Conservation (phyloP, 2,888 invertebrate species). For the Tribolium freemani region DNA sequence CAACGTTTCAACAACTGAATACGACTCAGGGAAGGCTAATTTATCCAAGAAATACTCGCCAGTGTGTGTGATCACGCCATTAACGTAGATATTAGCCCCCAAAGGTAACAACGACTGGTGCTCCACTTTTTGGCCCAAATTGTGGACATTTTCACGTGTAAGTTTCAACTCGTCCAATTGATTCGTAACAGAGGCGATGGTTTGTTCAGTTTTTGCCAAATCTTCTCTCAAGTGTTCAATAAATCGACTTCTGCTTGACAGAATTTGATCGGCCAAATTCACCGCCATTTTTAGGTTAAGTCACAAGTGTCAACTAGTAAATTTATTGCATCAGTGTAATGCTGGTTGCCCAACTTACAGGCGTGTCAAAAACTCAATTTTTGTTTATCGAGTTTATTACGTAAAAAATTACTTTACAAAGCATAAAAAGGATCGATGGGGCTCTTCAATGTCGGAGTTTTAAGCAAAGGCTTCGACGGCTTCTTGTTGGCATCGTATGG, state of each 20-base stretch:
- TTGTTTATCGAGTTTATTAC: too few species aligned
- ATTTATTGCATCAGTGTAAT: not conserved
- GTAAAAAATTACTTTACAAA: slow-evolving; percentile 4
- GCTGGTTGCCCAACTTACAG: not conserved
- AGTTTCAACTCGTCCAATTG: slow-evolving; percentile 41
- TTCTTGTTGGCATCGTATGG: slow-evolving; percentile 81
- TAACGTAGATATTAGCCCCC: slow-evolving; percentile 60
- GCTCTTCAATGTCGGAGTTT: slow-evolving; percentile 73
- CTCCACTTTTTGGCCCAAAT: slow-evolving; percentile 54
- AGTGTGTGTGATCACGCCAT: slow-evolving; percentile 59
- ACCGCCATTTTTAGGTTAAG: slow-evolving; percentile 36
- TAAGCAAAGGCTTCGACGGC: slow-evolving; percentile 81
- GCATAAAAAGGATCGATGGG: slow-evolving; percentile 85
- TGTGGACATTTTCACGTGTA: slow-evolving; percentile 44
- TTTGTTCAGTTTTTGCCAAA: slow-evolving; percentile 48
- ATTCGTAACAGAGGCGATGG: slow-evolving; percentile 37
- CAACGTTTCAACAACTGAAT: slow-evolving; percentile 51
- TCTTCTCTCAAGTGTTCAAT: slow-evolving; percentile 52
- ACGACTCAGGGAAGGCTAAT: slow-evolving; percentile 54
- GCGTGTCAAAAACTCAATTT: not conserved
- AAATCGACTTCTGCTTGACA: slow-evolving; percentile 50
- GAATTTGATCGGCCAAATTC: slow-evolving; percentile 14
- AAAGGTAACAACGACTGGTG: slow-evolving; percentile 58
- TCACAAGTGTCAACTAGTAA: not conserved
- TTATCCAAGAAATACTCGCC: slow-evolving; percentile 58